Base-by-base conservation (phyloP, 2,113 vertebrate species). In the Phaethon lepturus region DNA sequence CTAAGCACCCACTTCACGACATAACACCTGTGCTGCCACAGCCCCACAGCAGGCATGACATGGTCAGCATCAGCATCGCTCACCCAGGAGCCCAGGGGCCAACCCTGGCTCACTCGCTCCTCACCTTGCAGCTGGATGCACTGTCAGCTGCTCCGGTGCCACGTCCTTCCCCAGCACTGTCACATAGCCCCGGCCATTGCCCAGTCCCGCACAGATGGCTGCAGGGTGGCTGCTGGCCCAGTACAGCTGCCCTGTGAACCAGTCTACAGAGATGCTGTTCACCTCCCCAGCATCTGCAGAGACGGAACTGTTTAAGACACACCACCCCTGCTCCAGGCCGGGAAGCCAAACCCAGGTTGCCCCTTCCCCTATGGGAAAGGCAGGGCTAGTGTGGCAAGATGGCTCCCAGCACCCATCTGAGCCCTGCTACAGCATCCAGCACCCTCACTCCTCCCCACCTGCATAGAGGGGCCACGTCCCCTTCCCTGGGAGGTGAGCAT, bases 191-290 rank as follows among this genome's bases (percentile, higher is more conserved):
- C 95, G 98, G 44, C 98, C 99, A 60, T 99, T 97, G 9, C 94
- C 86, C 77, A 98, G 75, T 42, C 98, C 99, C 11, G 98, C 98
- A 19, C 97, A 98, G 93, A 99, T 98, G 2, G 98, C 97, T 68
- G 95, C 90, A 0, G 97, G 97, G 38, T 93, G 96, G 74, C 95
- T 96, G 97, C 99, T 99, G 52, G 99, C 98, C 99, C 99, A 99
- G 81, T 98, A 99, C 7, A 99, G 87, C 77, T 99, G 98, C 23
- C 99, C 99, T 35, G 98, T 99, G 68, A 99, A 95, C 99, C 99
- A 99, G 97, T 99, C 99, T 90, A 99, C 94, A 7, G 99, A 98
- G 86, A 99, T 95, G 94, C 98, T 98, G 66, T 97, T 98, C 76
- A 99, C 97, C 35, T 98, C 98, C 72, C 90, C 79, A 0, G 97